Base-by-base conservation (phyloP, 2,888 invertebrate genomes). In the Dicranocentrus wangi region DNA sequence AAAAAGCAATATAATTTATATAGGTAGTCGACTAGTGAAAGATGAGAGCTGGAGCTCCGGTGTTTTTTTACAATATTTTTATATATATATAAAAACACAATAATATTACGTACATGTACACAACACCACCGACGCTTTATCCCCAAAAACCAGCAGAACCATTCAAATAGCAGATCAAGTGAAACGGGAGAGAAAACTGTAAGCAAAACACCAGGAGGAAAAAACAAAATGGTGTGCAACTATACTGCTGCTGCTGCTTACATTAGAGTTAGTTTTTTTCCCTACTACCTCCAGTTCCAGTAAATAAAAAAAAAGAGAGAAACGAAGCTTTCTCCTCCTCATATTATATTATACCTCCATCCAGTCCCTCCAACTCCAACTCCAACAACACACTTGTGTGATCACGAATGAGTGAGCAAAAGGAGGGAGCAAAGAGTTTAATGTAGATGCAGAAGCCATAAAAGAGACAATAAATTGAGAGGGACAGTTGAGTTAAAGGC, bases 381-480 rank as follows among this genome's bases (percentile, higher is more conserved):
- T n/a, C 43, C 10, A 25, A 66, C 43, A 53, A 42, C 25, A 25
- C 23, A 21, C 32, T 73, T 63, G 32, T 63, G 65, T 73, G 55
- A n/a, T n/a, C 60, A 71, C 71, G 53, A 60, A 13, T 32, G 27
- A 70, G 47, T 47, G 60, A 70, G 47, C 27, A 43, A 7, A n/a
- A n/a, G 55, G 21, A 28, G 51, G 23, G 66, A 47, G 47, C 68
- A 65, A 69, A 80, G 81, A 68, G 81, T 81, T 82, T 84, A 82
- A 82, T 84, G 80, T 81, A 65, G 82, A 82, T 82, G 75, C 81
- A 82, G 78, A 84, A 84, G 78, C 81, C 82, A 84, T 84, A 84
- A 84, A 84, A 70, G 51, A 82, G 82, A 81, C 82, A 82, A 81
- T 82, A 82, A 84, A 84, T 84, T 84, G 81, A 77, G 78, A 73